Evolutionary conservation across 2,113 vertebrate species (phyloP).

Genomic region (Mellivora capensis): DNA sequence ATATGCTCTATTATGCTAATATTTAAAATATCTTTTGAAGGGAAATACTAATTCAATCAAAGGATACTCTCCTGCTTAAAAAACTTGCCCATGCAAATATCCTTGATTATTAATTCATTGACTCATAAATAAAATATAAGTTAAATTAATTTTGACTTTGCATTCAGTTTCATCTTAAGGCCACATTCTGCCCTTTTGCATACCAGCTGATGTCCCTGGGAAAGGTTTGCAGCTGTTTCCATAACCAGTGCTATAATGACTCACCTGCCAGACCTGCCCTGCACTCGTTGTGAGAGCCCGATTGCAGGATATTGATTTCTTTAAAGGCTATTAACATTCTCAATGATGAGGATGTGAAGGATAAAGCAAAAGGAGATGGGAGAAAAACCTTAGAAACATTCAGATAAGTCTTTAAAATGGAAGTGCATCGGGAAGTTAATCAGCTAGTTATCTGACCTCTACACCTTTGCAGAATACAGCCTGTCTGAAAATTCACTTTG

Average conservation of each 20-base stretch:
- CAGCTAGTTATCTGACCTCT: not conserved
- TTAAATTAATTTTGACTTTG: conserved; percentile 73
- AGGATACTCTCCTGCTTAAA: conserved; percentile 48
- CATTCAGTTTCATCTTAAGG: conserved; percentile 77
- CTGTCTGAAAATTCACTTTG: not conserved
- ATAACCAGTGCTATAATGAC: not conserved
- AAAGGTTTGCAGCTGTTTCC: conserved; percentile 56
- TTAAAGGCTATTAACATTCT: conserved; percentile 27
- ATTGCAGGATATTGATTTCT: conserved; percentile 36
- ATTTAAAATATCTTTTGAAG: conserved; percentile 48
- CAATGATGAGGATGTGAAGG: not conserved
- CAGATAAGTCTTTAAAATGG: not conserved
- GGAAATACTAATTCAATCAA: conserved; percentile 65
- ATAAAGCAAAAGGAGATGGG: not conserved
- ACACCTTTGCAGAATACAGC: not conserved
- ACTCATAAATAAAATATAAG: conserved; percentile 75
- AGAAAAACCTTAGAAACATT: not conserved
- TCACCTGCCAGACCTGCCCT: not conserved
- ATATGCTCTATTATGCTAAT: not conserved
- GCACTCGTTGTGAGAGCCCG: not conserved
- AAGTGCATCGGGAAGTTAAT: not conserved
- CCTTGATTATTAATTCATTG: conserved; percentile 76
- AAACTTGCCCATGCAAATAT: conserved; percentile 68
- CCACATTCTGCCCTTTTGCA: conserved; percentile 69
- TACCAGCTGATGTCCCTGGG: conserved; percentile 39